These are phyloP conservation scores for Itoplectis maculator DNA, from an alignment of 2,888 invertebrate species.

Conservation along the genomic window DNA sequence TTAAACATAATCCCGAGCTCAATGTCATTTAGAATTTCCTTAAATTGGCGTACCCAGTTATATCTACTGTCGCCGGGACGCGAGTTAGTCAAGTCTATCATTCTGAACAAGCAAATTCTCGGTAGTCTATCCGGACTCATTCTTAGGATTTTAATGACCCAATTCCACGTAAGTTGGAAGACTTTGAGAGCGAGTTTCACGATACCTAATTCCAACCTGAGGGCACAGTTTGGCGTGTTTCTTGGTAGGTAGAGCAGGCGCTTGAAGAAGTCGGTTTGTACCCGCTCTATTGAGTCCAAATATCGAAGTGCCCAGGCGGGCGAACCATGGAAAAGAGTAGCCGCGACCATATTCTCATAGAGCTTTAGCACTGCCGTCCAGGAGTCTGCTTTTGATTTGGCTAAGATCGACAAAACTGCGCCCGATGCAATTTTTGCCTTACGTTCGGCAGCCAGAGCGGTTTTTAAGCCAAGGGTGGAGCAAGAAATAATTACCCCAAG, in stretches of 20 bases:
- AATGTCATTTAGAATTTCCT: not conserved
- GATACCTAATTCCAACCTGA: not conserved
- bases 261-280: not conserved
- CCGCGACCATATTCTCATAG: not conserved
- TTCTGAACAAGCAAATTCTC: not conserved
- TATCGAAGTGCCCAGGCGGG: not conserved
- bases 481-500: not conserved
- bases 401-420: not conserved
- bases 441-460: not conserved
- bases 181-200: not conserved
- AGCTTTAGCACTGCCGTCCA: not conserved
- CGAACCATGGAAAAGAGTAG: not conserved
- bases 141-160: not conserved
- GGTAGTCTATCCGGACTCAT: not conserved
- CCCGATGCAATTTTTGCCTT: not conserved
- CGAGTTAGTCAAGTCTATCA: not conserved
- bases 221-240: not conserved
- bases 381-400: constrained; percentile 11
- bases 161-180: not conserved
- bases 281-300: not conserved
- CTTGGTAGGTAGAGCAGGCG: not conserved
- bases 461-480: not conserved
- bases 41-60: not conserved
- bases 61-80: not conserved
- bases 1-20: not conserved